phyloP scores from a whole-genome alignment of 1,140 invertebrate genomes.

The Zaprionus africanus region DNA sequence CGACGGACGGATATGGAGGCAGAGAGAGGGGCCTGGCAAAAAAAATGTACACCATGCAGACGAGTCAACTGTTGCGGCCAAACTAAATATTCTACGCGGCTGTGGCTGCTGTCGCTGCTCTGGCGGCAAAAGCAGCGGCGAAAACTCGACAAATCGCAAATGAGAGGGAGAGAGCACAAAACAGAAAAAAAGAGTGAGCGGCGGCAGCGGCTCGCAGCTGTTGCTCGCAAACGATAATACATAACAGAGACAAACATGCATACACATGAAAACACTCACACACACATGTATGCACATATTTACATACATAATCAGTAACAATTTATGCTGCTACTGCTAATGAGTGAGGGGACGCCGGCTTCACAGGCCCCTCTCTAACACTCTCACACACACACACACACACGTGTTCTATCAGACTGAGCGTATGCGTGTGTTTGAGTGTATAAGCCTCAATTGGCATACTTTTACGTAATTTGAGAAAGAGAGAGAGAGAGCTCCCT shows the following conservation, averaged over 20 bases:
- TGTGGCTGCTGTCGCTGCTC: background rate
- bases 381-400: constrained; percentile 1
- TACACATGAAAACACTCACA: too few relatives aligned
- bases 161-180: constrained; percentile 23
- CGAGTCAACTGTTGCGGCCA: constrained; percentile 78
- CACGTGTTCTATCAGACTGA: constrained; percentile 60
- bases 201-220: constrained; percentile 55
- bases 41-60: constrained; percentile 66
- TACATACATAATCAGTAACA: constrained; percentile 68
- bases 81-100: constrained; percentile 70
- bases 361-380: constrained; percentile 24
- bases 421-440: constrained; percentile 31
- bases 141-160: constrained; percentile 42
- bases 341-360: constrained; percentile 42
- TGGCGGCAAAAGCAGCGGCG: constrained; percentile 40
- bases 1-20: constrained; percentile 47
- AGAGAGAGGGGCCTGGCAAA: constrained; percentile 36
- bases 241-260: constrained; percentile 8
- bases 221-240: constrained; percentile 60
- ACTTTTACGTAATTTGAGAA: constrained; percentile 71
- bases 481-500: constrained; percentile 32
- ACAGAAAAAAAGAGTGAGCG: background rate
- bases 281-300: constrained; percentile 4
- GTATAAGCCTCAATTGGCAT: constrained; percentile 76
- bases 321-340: constrained; percentile 69